phyloP scores from a whole-genome alignment of 2,888 invertebrate genomes.

The Linhomoeus sp. region DNA sequence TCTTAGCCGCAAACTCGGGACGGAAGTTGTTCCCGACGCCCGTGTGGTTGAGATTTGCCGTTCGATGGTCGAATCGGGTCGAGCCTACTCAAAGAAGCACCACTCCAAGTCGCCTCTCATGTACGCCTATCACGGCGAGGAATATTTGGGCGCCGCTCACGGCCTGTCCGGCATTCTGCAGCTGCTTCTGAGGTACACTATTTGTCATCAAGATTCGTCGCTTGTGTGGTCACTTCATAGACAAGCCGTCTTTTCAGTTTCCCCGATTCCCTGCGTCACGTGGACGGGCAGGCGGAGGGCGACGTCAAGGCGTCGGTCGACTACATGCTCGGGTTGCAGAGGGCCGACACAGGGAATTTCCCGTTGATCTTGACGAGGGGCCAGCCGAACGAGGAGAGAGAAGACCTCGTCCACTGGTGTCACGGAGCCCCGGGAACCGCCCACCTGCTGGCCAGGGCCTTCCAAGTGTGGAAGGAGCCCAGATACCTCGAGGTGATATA shows the following conservation, averaged over 20 bases:
- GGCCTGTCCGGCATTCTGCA: constrained; percentile 66
- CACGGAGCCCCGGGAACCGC: constrained; percentile 59
- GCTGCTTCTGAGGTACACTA: constrained; percentile 44
- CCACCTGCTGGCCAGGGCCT: constrained; percentile 61
- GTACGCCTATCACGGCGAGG: constrained; percentile 66
- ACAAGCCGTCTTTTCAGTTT: neutral
- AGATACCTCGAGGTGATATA: constrained; percentile 48
- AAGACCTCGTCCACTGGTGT: constrained; percentile 57
- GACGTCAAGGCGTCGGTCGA: constrained; percentile 2
- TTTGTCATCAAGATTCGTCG: neutral
- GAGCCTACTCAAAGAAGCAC: constrained; percentile 42
- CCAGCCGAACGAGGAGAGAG: too few species aligned
- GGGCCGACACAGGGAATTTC: constrained; percentile 8
- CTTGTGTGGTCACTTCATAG: too few species aligned
- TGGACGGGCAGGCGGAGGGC: neutral
- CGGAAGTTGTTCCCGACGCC: constrained; percentile 20
- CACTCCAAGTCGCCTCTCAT: constrained; percentile 30
- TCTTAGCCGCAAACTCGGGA: constrained; percentile 7
- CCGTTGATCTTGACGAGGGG: constrained; percentile 2
- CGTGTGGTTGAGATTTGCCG: constrained; percentile 46
- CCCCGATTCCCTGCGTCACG: neutral
- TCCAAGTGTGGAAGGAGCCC: constrained; percentile 48
- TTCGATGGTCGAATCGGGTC: constrained; percentile 49
- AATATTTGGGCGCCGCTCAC: constrained; percentile 73
- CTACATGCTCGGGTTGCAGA: constrained; percentile 8